Base-by-base conservation (phyloP, 2,888 invertebrate species). In the Acleris literana region DNA sequence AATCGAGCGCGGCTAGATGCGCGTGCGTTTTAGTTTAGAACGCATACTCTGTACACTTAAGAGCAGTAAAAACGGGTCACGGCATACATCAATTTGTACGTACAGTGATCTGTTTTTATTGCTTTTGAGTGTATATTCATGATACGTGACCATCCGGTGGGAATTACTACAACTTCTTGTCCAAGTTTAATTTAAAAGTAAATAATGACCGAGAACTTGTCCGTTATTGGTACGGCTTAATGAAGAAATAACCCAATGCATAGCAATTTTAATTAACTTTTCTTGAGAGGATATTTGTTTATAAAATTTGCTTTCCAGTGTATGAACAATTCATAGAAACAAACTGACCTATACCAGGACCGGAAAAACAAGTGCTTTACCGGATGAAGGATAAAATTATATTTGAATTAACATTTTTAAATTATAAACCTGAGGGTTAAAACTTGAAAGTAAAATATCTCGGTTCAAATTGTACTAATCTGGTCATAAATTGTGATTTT, bases 161-260 rank as follows among this genome's bases (percentile, higher is more conserved):
- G 78, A 82, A 81, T 77, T 74, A 74, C 69, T 72, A 75, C 67
- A 71, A 72, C 70, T 72, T 77, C 76, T 75, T 74, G 79, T 79
- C 73, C 78, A 71, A 79, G 76, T 82, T 86, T 81, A 81, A 83
- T 80, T 83, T 84, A 75, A 83, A 84, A 83, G 81, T 80, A 84
- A 87, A 87, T 82, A 84, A 79, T 81, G 77, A 77, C 73, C 72
- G 71, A 74, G 74, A 69, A 65, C 72, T 67, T 70, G 73, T 72
- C 74, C 72, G 69, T 78, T 81, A 78, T 85, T 83, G 76, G 76
- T 74, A 75, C 83, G 84, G 83, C 82, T 83, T 57, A 62, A 46
- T 53, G 61, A 80, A 75, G 79, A 76, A 74, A 71, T 77, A 76
- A 76, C 74, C 29, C 44, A 53, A 59, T 18, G 43, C 25, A 61